Evolutionary conservation across 2,888 invertebrate species (phyloP), one percentile per base, ranked within the genome.

Genomic region (Leptopilina drosophilae): DNA sequence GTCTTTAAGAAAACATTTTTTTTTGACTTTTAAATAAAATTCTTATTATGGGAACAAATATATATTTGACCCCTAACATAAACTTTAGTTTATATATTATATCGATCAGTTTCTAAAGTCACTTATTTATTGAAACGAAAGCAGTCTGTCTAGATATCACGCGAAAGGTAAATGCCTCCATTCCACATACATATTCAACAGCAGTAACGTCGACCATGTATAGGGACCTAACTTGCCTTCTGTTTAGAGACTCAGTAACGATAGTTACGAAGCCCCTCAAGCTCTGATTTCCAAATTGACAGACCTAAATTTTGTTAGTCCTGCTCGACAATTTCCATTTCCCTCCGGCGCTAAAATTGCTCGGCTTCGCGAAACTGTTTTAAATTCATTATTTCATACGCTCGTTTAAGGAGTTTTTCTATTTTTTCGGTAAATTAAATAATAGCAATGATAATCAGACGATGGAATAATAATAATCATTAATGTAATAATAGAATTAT

Each of bases 71-170:
- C 77, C 76, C 76, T 77, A 9, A 49, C 49, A 49, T 11, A 49
- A 77, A 80, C 78, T 62, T 46, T 15, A 76, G 42, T 56, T 42
- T 49, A 49, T 49, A 11, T 49, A 49, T 49, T 42, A 49, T 66
- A 77, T 77, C 77, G 82, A 79, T 79, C 78, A 64, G 69, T 20
- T 76, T 79, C 75, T 77, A 77, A 80, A 73, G 69, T 81, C 80
- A 78, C 73, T 76, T 53, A 79, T 82, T 78, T 80, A 80, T 81
- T 82, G 80, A 81, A 83, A 79, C 78, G 84, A 80, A 79, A 80
- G 69, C 81, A 20, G 81, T 15, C 64, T 62, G 80, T 56, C 73
- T 73, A 56, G 69, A 73, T 73, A 73, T 73, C 56, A 56, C 73
- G 56, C 73, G 56, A 56, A 56, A 73, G 73, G 73, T 73, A 73